These are phyloP conservation scores for Cepaea nemoralis DNA, from an alignment of 1,140 invertebrate species.

Conservation along the genomic window DNA sequence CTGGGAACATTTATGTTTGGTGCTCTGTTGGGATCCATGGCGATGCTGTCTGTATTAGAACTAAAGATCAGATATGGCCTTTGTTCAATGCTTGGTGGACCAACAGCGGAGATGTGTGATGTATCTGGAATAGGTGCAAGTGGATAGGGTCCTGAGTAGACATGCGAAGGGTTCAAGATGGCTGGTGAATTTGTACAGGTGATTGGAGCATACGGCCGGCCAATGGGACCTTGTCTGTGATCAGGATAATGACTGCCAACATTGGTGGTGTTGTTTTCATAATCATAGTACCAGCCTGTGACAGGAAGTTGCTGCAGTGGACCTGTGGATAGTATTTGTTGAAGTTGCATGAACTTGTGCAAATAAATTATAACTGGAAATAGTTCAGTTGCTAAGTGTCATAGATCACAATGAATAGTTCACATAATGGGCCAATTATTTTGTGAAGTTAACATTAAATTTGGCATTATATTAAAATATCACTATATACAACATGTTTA, in stretches of 20 bases:
- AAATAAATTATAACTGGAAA: no score
- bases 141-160: not conserved
- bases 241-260: not conserved
- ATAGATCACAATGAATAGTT: no score
- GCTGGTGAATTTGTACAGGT: not conserved
- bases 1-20: not conserved
- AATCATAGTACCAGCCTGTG: not conserved
- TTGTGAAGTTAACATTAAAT: no score
- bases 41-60: not conserved
- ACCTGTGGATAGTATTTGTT: constrained; percentile 5
- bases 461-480: no score
- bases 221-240: not conserved
- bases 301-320: not conserved
- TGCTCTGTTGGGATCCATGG: not conserved
- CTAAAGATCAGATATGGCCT: not conserved
- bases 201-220: not conserved
- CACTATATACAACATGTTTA: no score
- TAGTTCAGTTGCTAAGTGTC: no score
- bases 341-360: no score
- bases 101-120: not conserved
- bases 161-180: not conserved
- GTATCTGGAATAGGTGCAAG: not conserved
- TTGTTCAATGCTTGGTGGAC: not conserved
- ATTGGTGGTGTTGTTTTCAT: not conserved
- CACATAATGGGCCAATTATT: no score